Conservation (phyloP, 2,888 invertebrate species). For the Callimorpha dominula region DNA sequence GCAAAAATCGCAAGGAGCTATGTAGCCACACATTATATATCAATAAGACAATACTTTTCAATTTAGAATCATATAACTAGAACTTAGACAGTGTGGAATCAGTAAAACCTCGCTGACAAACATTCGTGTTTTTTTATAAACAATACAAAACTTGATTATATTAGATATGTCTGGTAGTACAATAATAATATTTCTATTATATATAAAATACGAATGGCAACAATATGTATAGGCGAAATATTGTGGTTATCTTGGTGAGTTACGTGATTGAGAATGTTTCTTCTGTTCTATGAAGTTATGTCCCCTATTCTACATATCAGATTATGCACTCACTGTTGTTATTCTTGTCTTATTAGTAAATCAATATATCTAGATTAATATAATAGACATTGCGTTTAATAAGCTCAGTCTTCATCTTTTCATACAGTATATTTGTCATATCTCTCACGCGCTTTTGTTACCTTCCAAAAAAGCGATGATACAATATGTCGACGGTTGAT, state of each 20-base stretch:
- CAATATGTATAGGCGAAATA: background rate
- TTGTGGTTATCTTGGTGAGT: background rate
- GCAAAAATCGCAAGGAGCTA: background rate
- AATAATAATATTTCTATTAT: slow-evolving; percentile 15
- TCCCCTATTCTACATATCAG: slow-evolving; percentile 14
- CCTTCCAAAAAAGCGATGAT: background rate
- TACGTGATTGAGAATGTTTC: background rate
- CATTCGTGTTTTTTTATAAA: background rate
- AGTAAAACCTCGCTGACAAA: too few relatives aligned
- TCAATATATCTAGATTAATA: background rate
- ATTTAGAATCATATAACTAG: background rate
- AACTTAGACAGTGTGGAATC: background rate
- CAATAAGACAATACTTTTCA: slow-evolving; percentile 2
- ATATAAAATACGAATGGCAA: slow-evolving; percentile 2
- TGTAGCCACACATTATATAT: background rate
- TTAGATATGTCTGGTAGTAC: background rate
- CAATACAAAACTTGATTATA: background rate
- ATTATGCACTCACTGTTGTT: background rate
- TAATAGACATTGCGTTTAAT: background rate
- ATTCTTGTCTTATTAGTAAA: slow-evolving; percentile 5
- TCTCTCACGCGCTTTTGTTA: background rate
- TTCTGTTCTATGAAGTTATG: background rate
- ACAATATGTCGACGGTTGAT: background rate
- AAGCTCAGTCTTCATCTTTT: background rate
- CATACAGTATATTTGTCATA: background rate